Base-by-base conservation (phyloP, 2,113 vertebrate species). In the Glaucidium brasilianum region DNA sequence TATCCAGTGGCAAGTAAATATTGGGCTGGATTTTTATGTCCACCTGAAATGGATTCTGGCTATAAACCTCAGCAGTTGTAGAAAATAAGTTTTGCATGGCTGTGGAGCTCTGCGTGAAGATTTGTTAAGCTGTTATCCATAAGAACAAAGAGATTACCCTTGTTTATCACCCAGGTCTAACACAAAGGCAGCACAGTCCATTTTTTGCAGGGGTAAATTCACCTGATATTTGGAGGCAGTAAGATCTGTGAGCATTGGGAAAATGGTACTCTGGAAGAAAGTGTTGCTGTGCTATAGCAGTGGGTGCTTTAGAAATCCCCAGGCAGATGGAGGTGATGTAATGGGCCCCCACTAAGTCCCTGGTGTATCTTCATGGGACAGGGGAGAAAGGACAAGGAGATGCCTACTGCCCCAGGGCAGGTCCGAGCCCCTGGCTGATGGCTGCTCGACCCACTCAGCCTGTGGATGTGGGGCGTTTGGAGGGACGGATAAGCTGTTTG, bases 1-100 rank as follows among this genome's bases (percentile, higher is more conserved):
- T 97, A 96, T 97, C 96, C 53, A 80, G 96, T 97, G 97, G 97
- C 98, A 97, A 97, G 98, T 98, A 98, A 98, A 97, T 98, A 97
- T 97, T 90, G 97, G 97, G 95, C 96, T 98, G 97, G 97, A 97
- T 96, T 98, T 97, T 98, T 94, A 94, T 92, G 91, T 97, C 95
- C 97, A 93, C 84, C 93, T 95, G 98, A 98, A 98, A 96, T 94
- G 98, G 98, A 98, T 95, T 97, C 94, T 89, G 84, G 88, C 95
- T 95, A 52, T 50, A 94, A 96, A 95, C 30, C 87, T 76, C 79
- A 90, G 83, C 82, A 49, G n/a, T 3, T 16, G 27, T 35, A 47
- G 60, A 71, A 88, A 68, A 39, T 75, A 77, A 73, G 75, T 77
- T 95, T 77, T 59, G 26, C 45, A 53, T 59, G 43, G 5, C 52